phyloP scores from a whole-genome alignment of 2,113 vertebrate species.

The Ahaetulla prasina region DNA sequence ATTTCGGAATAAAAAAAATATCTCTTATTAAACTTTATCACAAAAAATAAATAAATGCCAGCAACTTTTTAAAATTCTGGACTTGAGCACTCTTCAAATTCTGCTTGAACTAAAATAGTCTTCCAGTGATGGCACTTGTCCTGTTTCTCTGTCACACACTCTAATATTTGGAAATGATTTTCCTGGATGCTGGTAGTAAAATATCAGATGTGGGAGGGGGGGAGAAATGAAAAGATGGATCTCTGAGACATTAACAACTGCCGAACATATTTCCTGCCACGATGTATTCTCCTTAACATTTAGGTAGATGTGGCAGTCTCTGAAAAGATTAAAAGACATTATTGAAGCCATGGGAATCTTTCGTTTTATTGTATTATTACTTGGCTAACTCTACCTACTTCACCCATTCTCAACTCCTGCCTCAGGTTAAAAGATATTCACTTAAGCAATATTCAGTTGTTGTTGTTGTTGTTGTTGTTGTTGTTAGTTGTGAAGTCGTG shows the following conservation, averaged over 20 bases:
- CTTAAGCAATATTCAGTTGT: not conserved
- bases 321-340: not conserved
- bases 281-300: not conserved
- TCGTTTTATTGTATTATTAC: not conserved
- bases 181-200: not conserved
- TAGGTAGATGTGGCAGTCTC: not conserved
- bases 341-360: not conserved
- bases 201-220: not conserved
- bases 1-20: not conserved
- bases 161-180: slow-evolving; percentile 20
- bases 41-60: slow-evolving; percentile 9
- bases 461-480: too few species aligned
- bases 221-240: not conserved
- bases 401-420: not conserved
- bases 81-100: slow-evolving; percentile 8
- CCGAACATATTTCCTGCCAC: not conserved
- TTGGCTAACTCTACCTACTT: not conserved
- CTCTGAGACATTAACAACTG: not conserved
- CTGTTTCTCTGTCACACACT: not conserved
- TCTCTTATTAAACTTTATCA: not conserved
- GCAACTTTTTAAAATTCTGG: not conserved
- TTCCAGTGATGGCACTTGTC: not conserved
- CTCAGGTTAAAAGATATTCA: not conserved
- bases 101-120: slow-evolving; percentile 20
- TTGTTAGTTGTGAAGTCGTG: too few species aligned